These are phyloP conservation scores for Falco concolor DNA, from an alignment of 2,797 vertebrate genomes.

Conservation along the genomic window DNA sequence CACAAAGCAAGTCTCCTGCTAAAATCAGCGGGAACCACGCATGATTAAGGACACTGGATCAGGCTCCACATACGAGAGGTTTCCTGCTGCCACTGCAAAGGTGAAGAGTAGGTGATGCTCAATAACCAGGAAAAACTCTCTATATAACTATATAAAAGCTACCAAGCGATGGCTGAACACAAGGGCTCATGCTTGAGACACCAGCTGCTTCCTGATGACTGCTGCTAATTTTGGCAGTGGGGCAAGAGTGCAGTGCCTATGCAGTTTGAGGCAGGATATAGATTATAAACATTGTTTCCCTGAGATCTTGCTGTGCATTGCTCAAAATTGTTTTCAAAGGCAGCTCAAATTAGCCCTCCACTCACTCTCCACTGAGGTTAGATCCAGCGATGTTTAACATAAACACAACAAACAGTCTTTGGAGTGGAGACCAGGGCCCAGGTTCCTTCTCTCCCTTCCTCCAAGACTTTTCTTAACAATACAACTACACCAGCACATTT, in stretches of 20 bases:
- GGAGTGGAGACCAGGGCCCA: neutral
- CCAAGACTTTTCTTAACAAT: neutral
- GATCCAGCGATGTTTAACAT: neutral
- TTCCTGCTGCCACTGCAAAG: neutral
- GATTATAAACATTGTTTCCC: conserved; percentile 38
- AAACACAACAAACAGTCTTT: neutral
- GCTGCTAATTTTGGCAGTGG: conserved; percentile 6
- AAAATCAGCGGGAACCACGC: neutral
- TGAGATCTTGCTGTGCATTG: neutral
- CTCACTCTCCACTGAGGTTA: neutral
- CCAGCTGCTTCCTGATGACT: conserved; percentile 28
- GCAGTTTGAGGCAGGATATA: conserved; percentile 36
- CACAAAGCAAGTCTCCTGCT: neutral
- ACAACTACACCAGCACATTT: neutral
- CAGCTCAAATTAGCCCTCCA: neutral
- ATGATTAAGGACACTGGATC: neutral
- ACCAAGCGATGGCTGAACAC: fast-evolving
- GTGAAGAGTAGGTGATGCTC: neutral
- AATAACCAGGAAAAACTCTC: neutral
- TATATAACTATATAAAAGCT: neutral
- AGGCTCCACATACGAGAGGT: neutral
- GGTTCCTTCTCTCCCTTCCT: neutral
- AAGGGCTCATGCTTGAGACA: neutral
- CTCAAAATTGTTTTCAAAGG: conserved; percentile 27
- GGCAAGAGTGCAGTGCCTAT: neutral